Percentiles rank a stretch among this genome's conserved stretches.
Conservation (phyloP, 2,888 invertebrate genomes). For the Melipona bicolor region DNA sequence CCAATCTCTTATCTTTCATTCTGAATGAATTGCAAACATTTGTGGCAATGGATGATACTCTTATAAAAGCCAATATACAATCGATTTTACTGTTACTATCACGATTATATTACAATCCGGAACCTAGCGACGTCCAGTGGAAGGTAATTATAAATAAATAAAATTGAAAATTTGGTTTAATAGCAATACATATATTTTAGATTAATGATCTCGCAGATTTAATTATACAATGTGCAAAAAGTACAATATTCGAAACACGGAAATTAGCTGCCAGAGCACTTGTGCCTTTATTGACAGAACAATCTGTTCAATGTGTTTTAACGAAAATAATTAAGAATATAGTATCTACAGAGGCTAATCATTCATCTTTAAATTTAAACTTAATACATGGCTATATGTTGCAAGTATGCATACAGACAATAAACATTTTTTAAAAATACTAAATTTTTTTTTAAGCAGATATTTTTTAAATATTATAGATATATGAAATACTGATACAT, state of each 20-base stretch:
- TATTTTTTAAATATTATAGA: slow-evolving; percentile 72
- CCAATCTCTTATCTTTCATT: slow-evolving; percentile 87
- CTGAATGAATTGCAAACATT: slow-evolving; percentile 84
- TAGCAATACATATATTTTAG: slow-evolving; percentile 81
- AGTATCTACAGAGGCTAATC: slow-evolving; percentile 41
- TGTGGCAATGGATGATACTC: slow-evolving; percentile 79
- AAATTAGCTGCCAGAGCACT: slow-evolving; percentile 90
- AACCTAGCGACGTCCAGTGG: slow-evolving; percentile 88
- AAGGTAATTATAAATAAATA: slow-evolving; percentile 85
- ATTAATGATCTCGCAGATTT: slow-evolving; percentile 85
- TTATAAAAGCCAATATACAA: slow-evolving; percentile 88
- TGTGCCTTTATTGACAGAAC: slow-evolving; percentile 86
- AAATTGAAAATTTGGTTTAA: background rate
- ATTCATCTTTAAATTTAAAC: slow-evolving; percentile 86
- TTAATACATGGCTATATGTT: slow-evolving; percentile 88
- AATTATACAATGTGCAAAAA: slow-evolving; percentile 87
- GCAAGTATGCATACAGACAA: slow-evolving; percentile 85
- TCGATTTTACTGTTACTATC: slow-evolving; percentile 92
- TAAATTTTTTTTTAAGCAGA: background rate
- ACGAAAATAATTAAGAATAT: slow-evolving; percentile 80
- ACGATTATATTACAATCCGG: slow-evolving; percentile 89
- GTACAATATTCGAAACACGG: slow-evolving; percentile 89
- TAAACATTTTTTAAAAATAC: background rate
- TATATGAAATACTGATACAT: slow-evolving; percentile 82
- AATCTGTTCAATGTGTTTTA: slow-evolving; percentile 76